Percentiles rank a stretch among this genome's conserved stretches.
Conservation (phyloP, 2,113 vertebrate species). For the Theristicus caerulescens region DNA sequence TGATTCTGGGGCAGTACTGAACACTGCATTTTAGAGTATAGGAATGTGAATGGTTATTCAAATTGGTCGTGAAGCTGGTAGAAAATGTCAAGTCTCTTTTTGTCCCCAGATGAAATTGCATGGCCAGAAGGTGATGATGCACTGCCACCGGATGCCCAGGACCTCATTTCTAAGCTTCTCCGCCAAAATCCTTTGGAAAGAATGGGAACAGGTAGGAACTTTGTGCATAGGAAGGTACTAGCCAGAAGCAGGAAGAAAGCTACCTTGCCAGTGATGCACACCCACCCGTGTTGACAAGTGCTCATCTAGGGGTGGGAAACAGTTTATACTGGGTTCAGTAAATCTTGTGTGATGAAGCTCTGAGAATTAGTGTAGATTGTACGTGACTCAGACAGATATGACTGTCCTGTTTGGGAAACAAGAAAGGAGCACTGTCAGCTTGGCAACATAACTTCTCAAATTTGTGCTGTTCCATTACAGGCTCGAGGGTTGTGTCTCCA, state of each 20-base stretch:
- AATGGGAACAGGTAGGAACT: slow-evolving; percentile 87
- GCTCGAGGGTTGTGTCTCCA: neutral
- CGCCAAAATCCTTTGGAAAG: slow-evolving; percentile 93
- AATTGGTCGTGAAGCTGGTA: neutral
- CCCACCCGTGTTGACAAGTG: neutral
- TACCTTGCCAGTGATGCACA: neutral
- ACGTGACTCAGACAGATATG: neutral
- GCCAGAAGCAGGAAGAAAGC: neutral
- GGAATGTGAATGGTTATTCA: slow-evolving; percentile 21
- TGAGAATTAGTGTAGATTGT: neutral
- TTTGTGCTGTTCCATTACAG: neutral
- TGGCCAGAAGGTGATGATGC: slow-evolving; percentile 97
- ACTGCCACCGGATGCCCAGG: slow-evolving; percentile 89
- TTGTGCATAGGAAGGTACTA: neutral
- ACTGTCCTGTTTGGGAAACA: neutral
- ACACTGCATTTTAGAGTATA: neutral
- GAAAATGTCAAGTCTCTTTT: slow-evolving; percentile 28
- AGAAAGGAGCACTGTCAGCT: neutral
- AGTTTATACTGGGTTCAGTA: neutral
- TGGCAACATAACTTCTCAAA: neutral
- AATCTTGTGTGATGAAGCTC: neutral
- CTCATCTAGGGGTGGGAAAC: neutral
- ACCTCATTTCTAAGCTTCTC: slow-evolving; percentile 92
- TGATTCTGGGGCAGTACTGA: neutral
- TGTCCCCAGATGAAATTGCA: slow-evolving; percentile 88